A percentile compares a stretch with the other conserved stretches of the same genome.
These are phyloP conservation scores for Diaprepes abbreviatus DNA, from an alignment of 2,888 invertebrate genomes.

Conservation along the genomic window DNA sequence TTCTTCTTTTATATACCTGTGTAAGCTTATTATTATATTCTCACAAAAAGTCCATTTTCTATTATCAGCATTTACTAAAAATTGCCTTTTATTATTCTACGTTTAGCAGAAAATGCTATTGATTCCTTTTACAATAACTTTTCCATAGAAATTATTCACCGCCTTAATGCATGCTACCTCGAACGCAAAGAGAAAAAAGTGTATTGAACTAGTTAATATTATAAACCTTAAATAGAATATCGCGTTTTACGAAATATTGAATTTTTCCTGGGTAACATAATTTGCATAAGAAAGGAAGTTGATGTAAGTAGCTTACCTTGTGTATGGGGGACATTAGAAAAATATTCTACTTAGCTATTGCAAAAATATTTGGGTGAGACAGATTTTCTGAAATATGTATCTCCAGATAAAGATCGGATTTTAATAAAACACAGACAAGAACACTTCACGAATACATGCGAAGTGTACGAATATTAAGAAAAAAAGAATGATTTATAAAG, in stretches of 20 bases:
- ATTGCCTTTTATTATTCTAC: slow-evolving; percentile 9
- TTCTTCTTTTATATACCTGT: background rate
- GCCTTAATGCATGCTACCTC: slow-evolving; percentile 21
- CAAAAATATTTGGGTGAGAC: too few species aligned
- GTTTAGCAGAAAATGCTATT: slow-evolving; percentile 10
- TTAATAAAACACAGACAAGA: too few species aligned
- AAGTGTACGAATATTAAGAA: too few species aligned
- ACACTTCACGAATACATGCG: too few species aligned
- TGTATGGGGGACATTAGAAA: too few species aligned
- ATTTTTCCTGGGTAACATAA: slow-evolving; percentile 42
- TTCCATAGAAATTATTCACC: slow-evolving; percentile 17
- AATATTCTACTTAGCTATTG: too few species aligned
- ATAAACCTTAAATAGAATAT: slow-evolving; percentile 48
- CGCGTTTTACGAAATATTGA: slow-evolving; percentile 50
- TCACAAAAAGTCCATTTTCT: background rate
- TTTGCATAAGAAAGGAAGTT: slow-evolving; percentile 46
- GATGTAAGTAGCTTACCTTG: slow-evolving; percentile 31
- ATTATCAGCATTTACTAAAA: background rate
- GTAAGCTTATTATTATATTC: slow-evolving; percentile 1
- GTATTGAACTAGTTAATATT: slow-evolving; percentile 35
- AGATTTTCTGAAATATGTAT: too few species aligned
- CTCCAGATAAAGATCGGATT: too few species aligned
- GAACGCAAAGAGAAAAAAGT: slow-evolving; percentile 21
- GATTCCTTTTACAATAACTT: slow-evolving; percentile 16
- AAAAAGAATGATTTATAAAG: too few species aligned